A percentile compares a stretch with the other conserved stretches of the same genome.
Evolutionary conservation across 2,797 vertebrate genomes (phyloP).

Genomic region (Buphagus erythrorhynchus): DNA sequence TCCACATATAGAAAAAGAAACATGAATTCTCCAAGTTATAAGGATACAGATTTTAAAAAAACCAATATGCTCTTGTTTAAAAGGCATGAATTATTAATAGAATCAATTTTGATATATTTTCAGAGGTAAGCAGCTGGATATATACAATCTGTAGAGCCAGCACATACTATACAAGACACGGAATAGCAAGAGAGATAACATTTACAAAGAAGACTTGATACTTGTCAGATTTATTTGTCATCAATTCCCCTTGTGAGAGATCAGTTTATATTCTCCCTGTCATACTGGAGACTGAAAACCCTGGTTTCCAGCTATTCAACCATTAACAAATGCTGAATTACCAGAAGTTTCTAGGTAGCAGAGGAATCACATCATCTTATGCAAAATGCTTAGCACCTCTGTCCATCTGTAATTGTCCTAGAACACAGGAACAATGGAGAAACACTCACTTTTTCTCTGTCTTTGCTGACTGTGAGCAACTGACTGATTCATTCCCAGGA

Average conservation of each 20-base stretch:
- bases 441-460: slow-evolving; percentile 5
- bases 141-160: neutral
- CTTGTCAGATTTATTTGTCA: neutral
- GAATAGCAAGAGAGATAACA: neutral
- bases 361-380: neutral
- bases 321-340: neutral
- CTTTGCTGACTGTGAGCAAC: neutral
- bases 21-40: neutral
- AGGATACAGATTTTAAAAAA: neutral
- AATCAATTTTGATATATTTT: neutral
- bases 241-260: neutral
- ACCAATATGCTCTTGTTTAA: neutral
- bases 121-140: neutral
- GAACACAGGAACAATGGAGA: neutral
- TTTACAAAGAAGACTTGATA: neutral
- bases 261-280: neutral
- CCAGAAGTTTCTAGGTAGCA: neutral
- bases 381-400: neutral
- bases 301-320: neutral
- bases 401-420: neutral
- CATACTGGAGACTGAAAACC: neutral
- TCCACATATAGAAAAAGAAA: neutral
- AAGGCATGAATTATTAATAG: neutral
- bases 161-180: neutral
- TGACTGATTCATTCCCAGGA: neutral